These are phyloP conservation scores for Ophraella communa DNA, from an alignment of 2,888 invertebrate genomes.

Conservation along the genomic window DNA sequence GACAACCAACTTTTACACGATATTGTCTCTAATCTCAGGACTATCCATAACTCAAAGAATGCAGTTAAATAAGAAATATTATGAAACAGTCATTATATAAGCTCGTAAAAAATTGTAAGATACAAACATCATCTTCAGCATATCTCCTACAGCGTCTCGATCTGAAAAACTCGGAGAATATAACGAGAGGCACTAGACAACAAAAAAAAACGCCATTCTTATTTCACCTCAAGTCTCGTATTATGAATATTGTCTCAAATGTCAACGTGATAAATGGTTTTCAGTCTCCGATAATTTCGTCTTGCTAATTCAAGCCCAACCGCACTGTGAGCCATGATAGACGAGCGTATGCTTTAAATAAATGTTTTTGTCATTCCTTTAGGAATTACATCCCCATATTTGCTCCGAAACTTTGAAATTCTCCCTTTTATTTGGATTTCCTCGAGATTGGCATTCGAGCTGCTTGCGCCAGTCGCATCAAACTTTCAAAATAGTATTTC, in stretches of 20 bases:
- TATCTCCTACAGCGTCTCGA: too few species aligned
- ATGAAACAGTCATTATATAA: not conserved
- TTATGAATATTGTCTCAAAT: constrained; percentile 26
- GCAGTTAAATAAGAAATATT: not conserved
- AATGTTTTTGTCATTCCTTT: constrained; percentile 33
- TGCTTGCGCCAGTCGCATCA: constrained; percentile 18
- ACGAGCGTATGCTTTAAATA: constrained; percentile 31
- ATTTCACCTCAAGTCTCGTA: constrained; percentile 19
- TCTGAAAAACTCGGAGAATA: constrained; percentile 9
- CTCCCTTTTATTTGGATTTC: constrained; percentile 24
- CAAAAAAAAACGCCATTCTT: constrained; percentile 18
- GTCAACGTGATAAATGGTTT: constrained; percentile 25
- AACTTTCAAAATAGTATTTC: constrained; percentile 12
- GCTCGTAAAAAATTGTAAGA: constrained; percentile 7
- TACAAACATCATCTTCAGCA: constrained; percentile 8
- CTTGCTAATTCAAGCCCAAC: constrained; percentile 23
- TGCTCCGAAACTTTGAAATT: constrained; percentile 27
- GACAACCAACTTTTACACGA: too few species aligned
- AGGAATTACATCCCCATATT: constrained; percentile 31
- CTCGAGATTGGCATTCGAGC: constrained; percentile 26
- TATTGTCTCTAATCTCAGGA: too few species aligned
- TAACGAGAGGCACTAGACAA: not conserved
- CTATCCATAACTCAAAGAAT: not conserved
- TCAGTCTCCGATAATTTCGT: constrained; percentile 25
- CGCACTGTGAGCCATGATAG: constrained; percentile 27